These are phyloP conservation scores for Rhagologus leucostigma DNA, from an alignment of 2,113 vertebrate species.

Conservation along the genomic window DNA sequence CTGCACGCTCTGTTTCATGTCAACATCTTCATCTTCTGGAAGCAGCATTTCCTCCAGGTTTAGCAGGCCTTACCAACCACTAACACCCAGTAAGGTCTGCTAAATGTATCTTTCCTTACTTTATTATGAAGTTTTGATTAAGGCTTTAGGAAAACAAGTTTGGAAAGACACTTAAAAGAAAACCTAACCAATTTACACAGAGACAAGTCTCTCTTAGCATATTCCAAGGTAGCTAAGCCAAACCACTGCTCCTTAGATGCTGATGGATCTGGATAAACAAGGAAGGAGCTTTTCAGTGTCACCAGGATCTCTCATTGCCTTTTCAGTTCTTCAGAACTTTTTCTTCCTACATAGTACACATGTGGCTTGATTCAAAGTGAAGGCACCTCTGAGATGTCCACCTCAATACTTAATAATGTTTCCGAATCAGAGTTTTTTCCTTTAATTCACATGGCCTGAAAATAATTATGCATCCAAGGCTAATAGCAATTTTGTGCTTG, in stretches of 20 bases:
- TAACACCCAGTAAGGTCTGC: background rate
- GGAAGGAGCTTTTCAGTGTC: background rate
- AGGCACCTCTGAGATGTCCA: background rate
- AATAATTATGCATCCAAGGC: background rate
- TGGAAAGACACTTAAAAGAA: background rate
- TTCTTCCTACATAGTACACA: background rate
- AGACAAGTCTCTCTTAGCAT: background rate
- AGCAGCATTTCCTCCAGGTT: background rate
- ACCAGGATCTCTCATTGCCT: background rate
- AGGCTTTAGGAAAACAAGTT: background rate
- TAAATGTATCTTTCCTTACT: background rate
- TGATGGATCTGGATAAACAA: background rate
- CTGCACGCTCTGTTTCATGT: background rate
- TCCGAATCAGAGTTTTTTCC: background rate
- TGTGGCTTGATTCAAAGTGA: background rate
- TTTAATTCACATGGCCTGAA: background rate
- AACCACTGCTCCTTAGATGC: background rate
- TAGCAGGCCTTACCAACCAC: rapidly evolving
- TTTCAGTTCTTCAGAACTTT: background rate
- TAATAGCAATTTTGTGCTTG: background rate
- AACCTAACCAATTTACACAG: background rate
- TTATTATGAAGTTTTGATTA: background rate
- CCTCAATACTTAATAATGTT: background rate
- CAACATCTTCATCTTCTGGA: background rate
- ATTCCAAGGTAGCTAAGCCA: background rate